Base-by-base conservation (phyloP, 2,113 vertebrate species). In the Acanthochromis polyacanthus region DNA sequence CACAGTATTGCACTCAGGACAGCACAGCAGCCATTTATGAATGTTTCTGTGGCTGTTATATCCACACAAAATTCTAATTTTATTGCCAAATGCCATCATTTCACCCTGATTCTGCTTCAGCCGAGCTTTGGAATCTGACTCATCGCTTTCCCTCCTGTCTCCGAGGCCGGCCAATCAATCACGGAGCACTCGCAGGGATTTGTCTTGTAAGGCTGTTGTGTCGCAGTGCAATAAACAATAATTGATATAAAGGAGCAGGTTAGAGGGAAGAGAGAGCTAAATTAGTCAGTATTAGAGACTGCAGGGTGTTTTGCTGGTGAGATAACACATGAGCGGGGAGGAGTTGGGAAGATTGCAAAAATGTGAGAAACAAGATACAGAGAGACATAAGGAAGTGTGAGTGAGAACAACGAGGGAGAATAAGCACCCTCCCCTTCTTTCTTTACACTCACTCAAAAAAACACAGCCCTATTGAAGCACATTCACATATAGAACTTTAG, bases 241-340 rank as follows among this genome's bases (percentile, higher is more conserved):
- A 89, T 82, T 77, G 81, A 90, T 79, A 85, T 74, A 78, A 90
- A 88, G 82, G 78, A 80, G 86, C 52, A 48, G 53, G 73, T 80
- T 77, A 48, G 76, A 60, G n/a, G 57, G 64, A 63, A 61, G 7
- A 57, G 58, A 46, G 62, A 59, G 52, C 22, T 63, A 19, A 65
- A 78, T 86, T 57, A 80, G 63, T 89, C 52, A 23, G 57, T 25
- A 53, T 75, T 77, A 80, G 43, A 69, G 71, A 69, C 75, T 53
- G 66, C 76, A 22, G 87, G 75, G 10, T 70, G 78, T 72, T 84
- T 67, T 43, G 64, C 17, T 59, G 64, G 43, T 22, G 30, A 43
- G 52, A 75, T 10, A 67, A 67, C 62, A 61, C 23, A 40, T 52
- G 63, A 51, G 22, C 14, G 20, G 52, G 25, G 72, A 55, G 4